Evolutionary conservation across 2,888 invertebrate genomes (phyloP), one percentile per base, ranked within the genome.

Genomic region (Sabellastarte sp.): DNA sequence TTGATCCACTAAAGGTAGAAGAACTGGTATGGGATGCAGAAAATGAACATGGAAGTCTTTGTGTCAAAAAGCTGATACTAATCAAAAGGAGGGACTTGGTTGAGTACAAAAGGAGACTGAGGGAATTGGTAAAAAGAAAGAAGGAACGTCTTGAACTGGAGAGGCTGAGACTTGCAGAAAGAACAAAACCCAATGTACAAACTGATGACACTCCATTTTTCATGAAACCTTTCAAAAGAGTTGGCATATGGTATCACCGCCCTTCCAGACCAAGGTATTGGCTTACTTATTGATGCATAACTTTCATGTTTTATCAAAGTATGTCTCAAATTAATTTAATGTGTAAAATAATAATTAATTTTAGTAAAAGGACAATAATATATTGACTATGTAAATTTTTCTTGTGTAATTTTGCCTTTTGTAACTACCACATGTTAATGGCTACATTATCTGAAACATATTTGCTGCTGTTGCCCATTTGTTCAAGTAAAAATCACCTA

Each of bases 1-100:
- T 61, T 31, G 61, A 61, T 3, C 57, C 61, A 4, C 10, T 61
- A 2, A 52, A 52, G 4, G 10, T 61, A 15, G 41, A 57, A 10
- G 57, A 57, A 2, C 50, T 61, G 50, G 30, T 4, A 2, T 61
- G 53, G 15, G 55, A 61, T 32, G 28, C 10, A 2, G 61, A 57
- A 2, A 15, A 24, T 32, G 20, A 30, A 3, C 28, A n/a, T 1
- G 61, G 61, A 30, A 61, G 61, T 29, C 57, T 61, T 15, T 24
- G 50, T 10, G 10, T 61, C 24, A 56, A 61, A 30, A 56, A 56
- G 24, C 10, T 56, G 24, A 24, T 31, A 28, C 52, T 57, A 24
- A 61, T 61, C 28, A 33, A 56, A 29, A 32, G 61, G 57, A 57
- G 57, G 41, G 33, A 41, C 20, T 15, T 41, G 10, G 20, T 20